These are phyloP conservation scores for Leuciscus waleckii DNA, from an alignment of 2,797 vertebrate species.

Conservation along the genomic window DNA sequence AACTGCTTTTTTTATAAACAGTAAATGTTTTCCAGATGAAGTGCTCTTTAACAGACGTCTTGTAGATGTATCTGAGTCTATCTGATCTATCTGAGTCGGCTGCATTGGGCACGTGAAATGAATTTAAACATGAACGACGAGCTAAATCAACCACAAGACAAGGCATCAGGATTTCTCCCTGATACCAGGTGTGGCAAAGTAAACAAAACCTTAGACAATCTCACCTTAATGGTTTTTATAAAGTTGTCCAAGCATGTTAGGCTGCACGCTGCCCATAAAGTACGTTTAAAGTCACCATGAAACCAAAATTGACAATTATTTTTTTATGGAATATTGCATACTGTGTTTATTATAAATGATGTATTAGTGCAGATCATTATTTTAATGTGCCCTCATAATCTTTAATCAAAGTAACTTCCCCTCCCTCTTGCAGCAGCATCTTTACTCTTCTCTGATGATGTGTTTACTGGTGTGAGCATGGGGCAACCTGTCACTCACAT, in stretches of 20 bases:
- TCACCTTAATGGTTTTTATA: slow-evolving; percentile 23
- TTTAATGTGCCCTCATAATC: neutral
- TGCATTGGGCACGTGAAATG: neutral
- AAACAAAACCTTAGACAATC: slow-evolving; percentile 26
- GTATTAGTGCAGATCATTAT: neutral
- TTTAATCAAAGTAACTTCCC: neutral
- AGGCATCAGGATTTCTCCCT: slow-evolving; percentile 10
- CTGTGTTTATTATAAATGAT: neutral
- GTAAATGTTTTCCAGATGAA: neutral
- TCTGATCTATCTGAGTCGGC: neutral
- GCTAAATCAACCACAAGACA: neutral
- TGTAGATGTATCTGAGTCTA: neutral
- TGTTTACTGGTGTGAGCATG: neutral
- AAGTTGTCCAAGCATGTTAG: neutral
- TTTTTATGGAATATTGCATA: neutral
- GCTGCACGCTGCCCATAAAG: neutral
- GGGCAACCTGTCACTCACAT: neutral
- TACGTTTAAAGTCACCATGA: neutral
- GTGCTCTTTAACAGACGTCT: neutral
- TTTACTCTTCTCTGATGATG: neutral
- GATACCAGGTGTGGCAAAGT: slow-evolving; percentile 5
- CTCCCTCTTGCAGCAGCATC: neutral
- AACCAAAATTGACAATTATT: neutral
- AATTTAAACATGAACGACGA: neutral
- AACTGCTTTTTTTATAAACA: neutral